Percentiles rank a stretch among this genome's conserved stretches.
phyloP scores from a whole-genome alignment of 23 tunicate species.

The Styela plicata region DNA sequence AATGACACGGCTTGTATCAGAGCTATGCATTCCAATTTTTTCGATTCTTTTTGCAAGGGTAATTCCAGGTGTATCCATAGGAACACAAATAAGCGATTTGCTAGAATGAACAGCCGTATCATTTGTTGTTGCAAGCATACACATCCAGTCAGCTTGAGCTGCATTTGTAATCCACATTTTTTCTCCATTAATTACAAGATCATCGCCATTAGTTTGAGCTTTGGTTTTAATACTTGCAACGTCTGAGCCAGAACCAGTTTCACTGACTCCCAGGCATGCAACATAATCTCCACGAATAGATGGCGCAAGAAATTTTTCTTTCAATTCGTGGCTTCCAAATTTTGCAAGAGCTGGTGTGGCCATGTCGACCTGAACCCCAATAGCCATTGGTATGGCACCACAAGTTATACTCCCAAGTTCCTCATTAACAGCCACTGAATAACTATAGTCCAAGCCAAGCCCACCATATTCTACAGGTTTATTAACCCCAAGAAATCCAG shows the following conservation, averaged over 20 bases:
- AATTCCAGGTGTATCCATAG: conserved; percentile 94
- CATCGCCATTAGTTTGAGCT: conserved; percentile 92
- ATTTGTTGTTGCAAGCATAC: conserved; percentile 73
- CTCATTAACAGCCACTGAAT: conserved; percentile 85
- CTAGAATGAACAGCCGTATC: conserved; percentile 69
- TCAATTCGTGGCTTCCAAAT: conserved; percentile 92
- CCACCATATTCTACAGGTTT: conserved; percentile 96
- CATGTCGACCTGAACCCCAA: conserved; percentile 97
- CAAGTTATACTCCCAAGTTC: conserved; percentile 77
- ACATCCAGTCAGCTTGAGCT: conserved; percentile 95
- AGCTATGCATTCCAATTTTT: conserved; percentile 86
- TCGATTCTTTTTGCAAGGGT: conserved; percentile 61
- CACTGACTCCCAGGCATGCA: conserved; percentile 94
- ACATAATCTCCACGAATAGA: conserved; percentile 94
- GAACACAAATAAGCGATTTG: conserved; percentile 91
- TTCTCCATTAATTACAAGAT: conserved; percentile 83
- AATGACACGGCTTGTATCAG: conserved; percentile 81
- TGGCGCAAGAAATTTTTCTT: conserved; percentile 87
- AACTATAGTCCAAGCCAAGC: conserved; percentile 93
- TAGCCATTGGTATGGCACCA: conserved; percentile 91
- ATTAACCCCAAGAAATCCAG: conserved; percentile 90
- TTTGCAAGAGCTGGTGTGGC: conserved; percentile 97
- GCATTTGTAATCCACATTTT: conserved; percentile 99
- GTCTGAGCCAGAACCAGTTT: conserved; percentile 91
- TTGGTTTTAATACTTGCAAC: conserved; percentile 90